Evolutionary conservation across 2,113 vertebrate genomes (phyloP).

Genomic region (Oncorhynchus mykiss): DNA sequence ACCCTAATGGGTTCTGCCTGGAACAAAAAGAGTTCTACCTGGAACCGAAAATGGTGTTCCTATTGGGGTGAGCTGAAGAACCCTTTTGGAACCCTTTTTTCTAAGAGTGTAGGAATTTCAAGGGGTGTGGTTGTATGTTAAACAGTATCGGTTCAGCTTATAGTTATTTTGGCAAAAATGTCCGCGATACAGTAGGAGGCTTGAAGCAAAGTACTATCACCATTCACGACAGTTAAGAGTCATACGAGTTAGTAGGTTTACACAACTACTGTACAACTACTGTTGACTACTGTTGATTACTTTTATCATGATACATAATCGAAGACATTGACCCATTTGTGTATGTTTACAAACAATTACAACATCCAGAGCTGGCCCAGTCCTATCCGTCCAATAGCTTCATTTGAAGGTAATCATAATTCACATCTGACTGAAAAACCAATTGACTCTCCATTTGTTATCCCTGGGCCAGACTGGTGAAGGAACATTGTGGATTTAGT

Average conservation of each 20-base stretch:
- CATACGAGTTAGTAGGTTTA: not conserved
- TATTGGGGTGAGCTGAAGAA: too few relatives aligned
- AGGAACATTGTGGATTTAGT: slow-evolving; percentile 23
- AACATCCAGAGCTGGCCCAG: not conserved
- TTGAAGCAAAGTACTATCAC: too few relatives aligned
- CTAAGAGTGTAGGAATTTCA: too few relatives aligned
- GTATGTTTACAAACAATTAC: slow-evolving; percentile 20
- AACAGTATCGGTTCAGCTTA: too few relatives aligned
- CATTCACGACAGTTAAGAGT: not conserved
- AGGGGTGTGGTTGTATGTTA: too few relatives aligned
- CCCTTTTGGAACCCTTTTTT: too few relatives aligned
- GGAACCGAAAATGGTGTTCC: too few relatives aligned
- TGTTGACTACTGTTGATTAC: not conserved
- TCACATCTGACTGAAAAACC: slow-evolving; percentile 14
- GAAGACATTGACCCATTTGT: too few relatives aligned
- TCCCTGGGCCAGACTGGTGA: slow-evolving; percentile 11
- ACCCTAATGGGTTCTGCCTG: too few relatives aligned
- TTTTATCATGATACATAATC: not conserved
- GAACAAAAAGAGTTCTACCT: too few relatives aligned
- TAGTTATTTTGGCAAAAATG: too few relatives aligned
- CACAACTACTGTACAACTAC: not conserved
- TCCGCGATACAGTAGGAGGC: too few relatives aligned
- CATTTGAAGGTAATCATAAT: slow-evolving; percentile 20
- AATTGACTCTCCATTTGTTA: slow-evolving; percentile 19
- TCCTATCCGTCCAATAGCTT: not conserved